Base-by-base conservation (phyloP, 2,113 vertebrate genomes). In the Coptodon rendalli region DNA sequence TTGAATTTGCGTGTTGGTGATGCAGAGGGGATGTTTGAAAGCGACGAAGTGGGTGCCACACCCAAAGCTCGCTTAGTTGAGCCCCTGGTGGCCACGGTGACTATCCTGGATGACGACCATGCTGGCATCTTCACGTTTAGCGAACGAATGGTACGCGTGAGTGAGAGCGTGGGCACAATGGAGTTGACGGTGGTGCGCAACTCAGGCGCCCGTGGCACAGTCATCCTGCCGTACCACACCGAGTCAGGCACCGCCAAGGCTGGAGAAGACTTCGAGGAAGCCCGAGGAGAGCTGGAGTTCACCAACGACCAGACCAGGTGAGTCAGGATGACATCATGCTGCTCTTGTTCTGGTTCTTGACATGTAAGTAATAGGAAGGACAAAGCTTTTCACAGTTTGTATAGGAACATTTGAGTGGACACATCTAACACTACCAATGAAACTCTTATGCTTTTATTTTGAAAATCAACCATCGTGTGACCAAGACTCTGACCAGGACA, bases 51-150 rank as follows among this genome's bases (percentile, higher is more conserved):
- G 1, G 95, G 96, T 0, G 97, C 96, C 5, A 84, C 81, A 6
- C 98, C 98, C 86, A 98, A 98, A 84, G 98, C 96, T 1, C 94
- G 96, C 9, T 38, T 99, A 86, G 95, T 97, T 29, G 96, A 98
- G 10, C 98, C 98, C 0, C 88, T 97, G 92, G 96, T 99, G 8
- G 97, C 98, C 93, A 99, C 97, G 0, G 98, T 99, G 81, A 99
- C 98, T 95, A 99, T 99, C 94, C 86, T 99, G 93, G 98, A 99
- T 2, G 98, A 99, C 61, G 98, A 99, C 97, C 98, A 99, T 76
- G 98, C 98, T 0, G 98, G 98, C 17, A 99, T 99, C 96, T 99
- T 99, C 96, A 97, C 97, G 0, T 99, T 99, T 94, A 95, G 97
- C 12, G 98, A 98, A 11, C 94, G 96, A 34, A 85, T 97, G 93